A percentile compares a stretch with the other conserved stretches of the same genome.
phyloP scores from a whole-genome alignment of 1,140 invertebrate genomes.

The Leptinotarsa undecemlineata region DNA sequence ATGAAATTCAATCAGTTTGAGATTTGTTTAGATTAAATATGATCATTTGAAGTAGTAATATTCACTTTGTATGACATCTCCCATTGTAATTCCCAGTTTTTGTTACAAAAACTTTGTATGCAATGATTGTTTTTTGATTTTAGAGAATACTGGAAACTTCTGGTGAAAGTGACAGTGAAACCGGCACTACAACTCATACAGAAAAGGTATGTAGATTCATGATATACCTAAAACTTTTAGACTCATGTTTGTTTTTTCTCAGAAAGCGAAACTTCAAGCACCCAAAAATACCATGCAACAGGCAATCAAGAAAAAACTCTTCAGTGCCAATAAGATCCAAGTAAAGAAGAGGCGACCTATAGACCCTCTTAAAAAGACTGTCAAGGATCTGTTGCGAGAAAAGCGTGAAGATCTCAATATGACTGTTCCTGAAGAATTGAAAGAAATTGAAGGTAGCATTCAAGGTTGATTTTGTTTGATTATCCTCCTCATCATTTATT shows the following conservation, averaged over 20 bases:
- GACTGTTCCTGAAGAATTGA: constrained; percentile 35
- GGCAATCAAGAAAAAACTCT: constrained; percentile 52
- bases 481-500: no score
- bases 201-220: constrained; percentile 30
- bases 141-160: constrained; percentile 34
- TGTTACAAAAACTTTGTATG: no score
- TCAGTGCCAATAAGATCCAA: constrained; percentile 55
- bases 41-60: not conserved
- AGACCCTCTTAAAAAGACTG: constrained; percentile 51
- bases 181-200: constrained; percentile 24
- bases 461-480: not conserved
- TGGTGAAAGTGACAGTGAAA: constrained; percentile 27
- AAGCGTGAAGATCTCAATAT: constrained; percentile 54
- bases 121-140: constrained; percentile 12
- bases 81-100: no score
- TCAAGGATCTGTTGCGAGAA: constrained; percentile 51
- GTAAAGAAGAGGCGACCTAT: constrained; percentile 54
- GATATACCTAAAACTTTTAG: not conserved
- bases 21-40: not conserved
- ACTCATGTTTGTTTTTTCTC: constrained; percentile 27
- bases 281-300: constrained; percentile 54
- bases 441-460: constrained; percentile 15
- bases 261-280: constrained; percentile 54
- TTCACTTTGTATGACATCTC: not conserved
- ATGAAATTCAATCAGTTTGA: not conserved